phyloP scores from a whole-genome alignment of 92 coral and sea anemone genomes.

The Palythoa grandiflora region DNA sequence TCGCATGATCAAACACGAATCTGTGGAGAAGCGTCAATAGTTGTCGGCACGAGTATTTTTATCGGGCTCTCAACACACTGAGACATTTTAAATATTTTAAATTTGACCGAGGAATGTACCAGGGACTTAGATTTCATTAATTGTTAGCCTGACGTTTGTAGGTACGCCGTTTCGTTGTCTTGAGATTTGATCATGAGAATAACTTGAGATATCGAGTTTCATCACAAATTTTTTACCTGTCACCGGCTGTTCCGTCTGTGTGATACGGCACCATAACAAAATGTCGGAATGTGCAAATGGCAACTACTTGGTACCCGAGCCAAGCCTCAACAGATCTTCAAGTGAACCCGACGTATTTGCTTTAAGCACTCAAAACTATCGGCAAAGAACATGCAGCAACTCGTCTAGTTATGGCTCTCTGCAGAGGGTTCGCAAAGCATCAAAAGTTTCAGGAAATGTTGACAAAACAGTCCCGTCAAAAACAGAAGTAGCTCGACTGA shows the following conservation, averaged over 20 bases:
- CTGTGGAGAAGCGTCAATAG: neutral
- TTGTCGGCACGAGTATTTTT: neutral
- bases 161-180: neutral
- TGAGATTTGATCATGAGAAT: slow-evolving; percentile 18
- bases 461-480: neutral
- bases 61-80: neutral
- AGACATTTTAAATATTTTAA: neutral
- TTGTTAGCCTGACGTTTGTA: slow-evolving; percentile 29
- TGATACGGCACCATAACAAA: neutral
- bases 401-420: slow-evolving; percentile 25
- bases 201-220: slow-evolving; percentile 30
- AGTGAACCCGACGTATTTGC: slow-evolving; percentile 44
- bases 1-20: neutral
- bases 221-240: slow-evolving; percentile 11
- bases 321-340: slow-evolving; percentile 41
- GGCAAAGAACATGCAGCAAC: slow-evolving; percentile 41
- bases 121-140: neutral
- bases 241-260: slow-evolving; percentile 1
- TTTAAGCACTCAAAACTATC: slow-evolving; percentile 22
- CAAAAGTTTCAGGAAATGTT: slow-evolving; percentile 29
- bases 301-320: slow-evolving; percentile 8
- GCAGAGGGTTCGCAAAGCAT: slow-evolving; percentile 33
- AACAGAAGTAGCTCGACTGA: neutral
- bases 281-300: slow-evolving; percentile 45
- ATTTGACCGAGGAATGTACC: slow-evolving; percentile 12